Evolutionary conservation across 2,797 vertebrate genomes (phyloP).

Genomic region (Peromyscus attwateri): DNA sequence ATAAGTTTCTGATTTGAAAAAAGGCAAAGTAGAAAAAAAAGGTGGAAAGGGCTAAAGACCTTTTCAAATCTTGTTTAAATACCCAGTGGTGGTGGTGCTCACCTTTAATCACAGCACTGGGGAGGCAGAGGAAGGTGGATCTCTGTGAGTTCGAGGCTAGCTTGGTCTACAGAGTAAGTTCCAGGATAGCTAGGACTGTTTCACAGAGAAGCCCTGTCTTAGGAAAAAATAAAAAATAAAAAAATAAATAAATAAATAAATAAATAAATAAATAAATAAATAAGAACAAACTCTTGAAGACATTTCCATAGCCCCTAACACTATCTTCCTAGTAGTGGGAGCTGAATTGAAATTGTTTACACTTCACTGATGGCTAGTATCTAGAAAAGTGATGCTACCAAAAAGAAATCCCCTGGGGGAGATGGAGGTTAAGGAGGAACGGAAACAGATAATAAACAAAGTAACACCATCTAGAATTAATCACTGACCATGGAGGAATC

Average conservation of each 20-base stretch:
- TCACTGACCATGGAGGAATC: neutral
- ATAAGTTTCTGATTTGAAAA: neutral
- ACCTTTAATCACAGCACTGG: too few relatives aligned
- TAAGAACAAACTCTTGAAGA: neutral
- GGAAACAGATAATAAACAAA: neutral
- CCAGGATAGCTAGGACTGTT: too few relatives aligned
- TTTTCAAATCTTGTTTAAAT: slow-evolving; percentile 8
- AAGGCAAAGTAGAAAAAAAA: neutral
- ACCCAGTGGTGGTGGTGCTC: too few relatives aligned
- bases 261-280: too few relatives aligned
- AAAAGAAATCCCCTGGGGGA: neutral
- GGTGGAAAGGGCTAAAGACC: neutral
- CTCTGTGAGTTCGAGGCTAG: too few relatives aligned
- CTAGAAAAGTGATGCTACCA: neutral
- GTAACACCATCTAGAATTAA: neutral
- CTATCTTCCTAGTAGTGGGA: neutral
- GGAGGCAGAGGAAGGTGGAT: too few relatives aligned
- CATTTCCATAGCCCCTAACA: neutral
- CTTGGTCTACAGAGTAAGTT: too few relatives aligned
- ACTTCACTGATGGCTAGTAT: neutral
- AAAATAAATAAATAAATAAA: too few relatives aligned
- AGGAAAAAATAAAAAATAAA: too few relatives aligned
- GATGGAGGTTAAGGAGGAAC: neutral
- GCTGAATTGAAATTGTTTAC: neutral
- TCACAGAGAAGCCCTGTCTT: too few relatives aligned